Conservation (phyloP, 2,113 vertebrate genomes). For the Nanorana parkeri region DNA sequence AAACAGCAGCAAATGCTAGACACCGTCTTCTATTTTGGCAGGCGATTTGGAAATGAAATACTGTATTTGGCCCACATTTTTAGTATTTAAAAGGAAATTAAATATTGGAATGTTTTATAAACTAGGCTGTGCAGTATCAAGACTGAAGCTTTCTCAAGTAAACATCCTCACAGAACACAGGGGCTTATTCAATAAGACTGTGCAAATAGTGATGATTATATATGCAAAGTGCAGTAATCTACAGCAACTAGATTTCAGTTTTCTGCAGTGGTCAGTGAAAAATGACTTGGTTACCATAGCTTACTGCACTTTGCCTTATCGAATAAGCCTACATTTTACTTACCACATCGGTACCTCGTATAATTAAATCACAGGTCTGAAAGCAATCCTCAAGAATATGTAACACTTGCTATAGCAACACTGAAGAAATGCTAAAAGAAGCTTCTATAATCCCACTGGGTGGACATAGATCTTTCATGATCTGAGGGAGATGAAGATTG, state of each 20-base stretch:
- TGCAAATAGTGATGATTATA: too few relatives aligned
- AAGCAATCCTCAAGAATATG: not conserved
- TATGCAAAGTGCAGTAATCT: too few relatives aligned
- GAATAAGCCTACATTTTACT: too few relatives aligned
- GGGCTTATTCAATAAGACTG: not conserved
- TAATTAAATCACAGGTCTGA: conserved; percentile 7
- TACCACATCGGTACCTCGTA: conserved; percentile 13
- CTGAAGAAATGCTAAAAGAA: not conserved
- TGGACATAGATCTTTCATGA: not conserved
- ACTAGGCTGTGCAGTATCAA: not conserved
- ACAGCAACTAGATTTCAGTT: too few relatives aligned
- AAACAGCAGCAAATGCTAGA: not conserved
- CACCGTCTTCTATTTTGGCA: not conserved
- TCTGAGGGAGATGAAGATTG: not conserved
- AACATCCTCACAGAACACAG: conserved; percentile 10
- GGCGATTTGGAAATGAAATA: not conserved
- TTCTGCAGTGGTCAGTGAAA: too few relatives aligned
- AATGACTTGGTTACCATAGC: too few relatives aligned
- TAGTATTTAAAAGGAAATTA: not conserved
- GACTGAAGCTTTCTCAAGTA: conserved; percentile 19
- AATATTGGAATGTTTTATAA: conserved; percentile 31
- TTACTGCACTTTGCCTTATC: too few relatives aligned
- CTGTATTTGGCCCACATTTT: conserved; percentile 13
- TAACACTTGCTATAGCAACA: conserved; percentile 2
- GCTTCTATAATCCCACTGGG: not conserved